Evolutionary conservation across 2,888 invertebrate genomes (phyloP), one percentile per base, ranked within the genome.

Genomic region (Eumacrocentrus americanus): DNA sequence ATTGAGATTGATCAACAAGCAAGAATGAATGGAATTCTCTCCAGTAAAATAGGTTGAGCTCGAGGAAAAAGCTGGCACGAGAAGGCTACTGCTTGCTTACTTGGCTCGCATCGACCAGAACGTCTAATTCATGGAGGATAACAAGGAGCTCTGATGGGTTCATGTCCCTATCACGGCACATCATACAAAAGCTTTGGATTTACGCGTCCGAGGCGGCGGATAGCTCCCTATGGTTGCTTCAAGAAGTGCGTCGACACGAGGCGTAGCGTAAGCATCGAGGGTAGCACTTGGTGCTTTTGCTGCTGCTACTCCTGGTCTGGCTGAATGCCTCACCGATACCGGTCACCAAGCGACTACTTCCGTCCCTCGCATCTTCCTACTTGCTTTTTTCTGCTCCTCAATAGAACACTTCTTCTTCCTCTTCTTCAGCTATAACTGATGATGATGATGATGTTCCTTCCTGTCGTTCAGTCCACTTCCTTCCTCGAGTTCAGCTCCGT

Each of bases 191-290:
- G 11, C 47, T 51, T 50, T 57, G 81, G 74, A 79, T n/a, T n/a
- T 54, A 48, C 75, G 83, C 79, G 81, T 76, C 77, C 79, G 74
- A 75, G 75, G 71, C 73, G 67, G 72, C 73, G 75, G 72, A 72
- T 73, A 57, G 72, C 77, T 81, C 86, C 87, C 89, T 92, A 94
- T 88, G 94, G 94, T 83, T 94, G 94, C 85, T 94, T 94, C 83
- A 94, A 85, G 83, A 94, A 94, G 84, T 94, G 94, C 81, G 93
- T 94, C 82, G 94, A 92, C 71, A 94, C 93, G 80, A 94, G 87
- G 85, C 93, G 90, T 89, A 94, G 89, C 85, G 91, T 93, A 88
- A 94, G 92, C 94, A 94, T 94, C 85, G 78, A 76, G 75, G 75
- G 79, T 77, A 72, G 67, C 70, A 77, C 82, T 62, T 57, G 29